Conservation (phyloP, 2,113 vertebrate genomes). For the Aepyceros melampus region DNA sequence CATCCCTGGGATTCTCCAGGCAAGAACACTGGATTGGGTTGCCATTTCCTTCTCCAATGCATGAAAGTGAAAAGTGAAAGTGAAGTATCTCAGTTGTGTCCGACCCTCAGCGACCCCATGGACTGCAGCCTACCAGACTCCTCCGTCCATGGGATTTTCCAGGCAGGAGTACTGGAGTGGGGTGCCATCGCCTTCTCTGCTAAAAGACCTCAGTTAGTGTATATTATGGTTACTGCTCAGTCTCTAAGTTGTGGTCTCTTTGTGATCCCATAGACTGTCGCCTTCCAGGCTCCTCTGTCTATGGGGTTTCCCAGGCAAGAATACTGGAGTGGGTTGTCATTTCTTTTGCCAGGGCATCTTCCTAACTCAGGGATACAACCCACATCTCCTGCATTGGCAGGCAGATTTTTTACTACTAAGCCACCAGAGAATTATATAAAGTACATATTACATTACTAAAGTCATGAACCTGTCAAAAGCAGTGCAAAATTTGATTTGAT, state of each 20-base stretch:
- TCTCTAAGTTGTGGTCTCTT: not conserved
- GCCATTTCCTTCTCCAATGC: too few species aligned
- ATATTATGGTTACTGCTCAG: not conserved
- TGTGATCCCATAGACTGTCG: not conserved
- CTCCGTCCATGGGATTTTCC: too few species aligned
- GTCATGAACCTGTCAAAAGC: not conserved
- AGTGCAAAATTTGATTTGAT: not conserved
- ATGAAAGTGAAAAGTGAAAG: too few species aligned
- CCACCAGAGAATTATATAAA: not conserved
- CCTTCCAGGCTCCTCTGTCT: not conserved
- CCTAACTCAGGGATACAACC: not conserved
- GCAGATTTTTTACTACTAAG: not conserved
- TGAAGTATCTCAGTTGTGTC: too few species aligned
- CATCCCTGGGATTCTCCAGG: too few species aligned
- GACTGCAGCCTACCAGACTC: too few species aligned
- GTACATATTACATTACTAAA: not conserved
- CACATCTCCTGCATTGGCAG: not conserved
- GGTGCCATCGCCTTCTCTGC: too few species aligned
- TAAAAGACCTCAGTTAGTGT: not conserved
- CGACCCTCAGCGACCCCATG: too few species aligned
- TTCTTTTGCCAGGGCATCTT: not conserved
- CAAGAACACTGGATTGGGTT: too few species aligned
- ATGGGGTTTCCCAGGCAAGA: not conserved
- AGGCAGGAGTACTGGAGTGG: too few species aligned
- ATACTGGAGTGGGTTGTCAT: not conserved